These are phyloP conservation scores for Orycteropus afer DNA, from an alignment of 2,113 vertebrate genomes.

Conservation along the genomic window DNA sequence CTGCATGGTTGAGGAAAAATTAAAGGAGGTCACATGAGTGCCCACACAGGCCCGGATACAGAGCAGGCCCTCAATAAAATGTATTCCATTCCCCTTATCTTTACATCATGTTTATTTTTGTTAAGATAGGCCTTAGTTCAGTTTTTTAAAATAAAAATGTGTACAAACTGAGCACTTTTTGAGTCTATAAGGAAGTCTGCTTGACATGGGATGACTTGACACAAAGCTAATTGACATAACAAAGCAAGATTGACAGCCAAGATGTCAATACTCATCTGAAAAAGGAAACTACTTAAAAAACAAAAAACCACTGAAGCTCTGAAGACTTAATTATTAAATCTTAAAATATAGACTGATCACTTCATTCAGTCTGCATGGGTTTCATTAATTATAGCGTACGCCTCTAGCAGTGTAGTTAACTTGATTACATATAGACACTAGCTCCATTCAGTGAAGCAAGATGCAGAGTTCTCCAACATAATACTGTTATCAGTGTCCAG, in stretches of 20 bases:
- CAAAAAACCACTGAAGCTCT: constrained; percentile 34
- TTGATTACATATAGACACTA: constrained; percentile 59
- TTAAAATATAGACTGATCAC: constrained; percentile 71
- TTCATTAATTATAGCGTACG: constrained; percentile 55
- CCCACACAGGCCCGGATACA: not conserved
- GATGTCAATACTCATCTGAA: constrained; percentile 49
- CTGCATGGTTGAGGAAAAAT: not conserved
- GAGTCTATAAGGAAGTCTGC: not conserved
- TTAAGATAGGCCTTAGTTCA: not conserved
- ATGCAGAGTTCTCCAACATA: not conserved
- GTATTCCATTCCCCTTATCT: not conserved
- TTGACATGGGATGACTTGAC: not conserved
- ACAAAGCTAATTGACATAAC: not conserved
- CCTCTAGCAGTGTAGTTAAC: constrained; percentile 47
- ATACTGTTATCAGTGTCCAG: not conserved
- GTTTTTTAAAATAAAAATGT: not conserved
- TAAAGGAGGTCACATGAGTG: not conserved
- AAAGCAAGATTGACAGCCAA: constrained; percentile 5
- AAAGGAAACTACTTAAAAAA: constrained; percentile 47
- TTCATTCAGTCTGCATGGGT: constrained; percentile 49
- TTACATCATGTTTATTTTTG: not conserved
- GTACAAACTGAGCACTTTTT: not conserved
- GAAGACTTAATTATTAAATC: constrained; percentile 68
- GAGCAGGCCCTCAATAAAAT: not conserved
- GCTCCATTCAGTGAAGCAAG: constrained; percentile 33